Conservation (phyloP, 1,140 invertebrate genomes). For the Nasonia longicornis region DNA sequence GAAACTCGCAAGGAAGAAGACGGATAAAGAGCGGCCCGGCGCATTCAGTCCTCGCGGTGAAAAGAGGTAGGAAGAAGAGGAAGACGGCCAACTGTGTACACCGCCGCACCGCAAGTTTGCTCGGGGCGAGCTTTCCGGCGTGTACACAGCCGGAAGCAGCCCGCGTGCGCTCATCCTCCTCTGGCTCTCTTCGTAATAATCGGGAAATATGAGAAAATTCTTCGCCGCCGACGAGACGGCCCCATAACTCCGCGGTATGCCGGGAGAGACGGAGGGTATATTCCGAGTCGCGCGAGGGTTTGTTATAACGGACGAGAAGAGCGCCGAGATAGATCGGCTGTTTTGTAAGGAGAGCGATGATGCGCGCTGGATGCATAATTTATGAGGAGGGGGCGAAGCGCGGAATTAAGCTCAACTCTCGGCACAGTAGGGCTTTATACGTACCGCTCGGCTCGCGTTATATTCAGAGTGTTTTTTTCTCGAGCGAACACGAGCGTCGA, state of each 20-base stretch:
- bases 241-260: constrained; percentile 30
- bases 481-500: not conserved
- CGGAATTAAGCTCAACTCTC: constrained; percentile 2
- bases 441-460: not conserved
- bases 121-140: constrained; percentile 17
- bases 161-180: not conserved
- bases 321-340: not conserved
- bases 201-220: constrained; percentile 47
- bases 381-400: not conserved
- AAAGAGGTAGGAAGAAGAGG: constrained; percentile 30
- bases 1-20: not conserved
- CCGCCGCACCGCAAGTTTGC: constrained; percentile 14
- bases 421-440: not conserved
- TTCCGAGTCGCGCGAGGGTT: not conserved
- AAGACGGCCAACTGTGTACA: constrained; percentile 9
- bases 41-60: constrained; percentile 26
- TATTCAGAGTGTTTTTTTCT: not conserved
- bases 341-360: constrained; percentile 10
- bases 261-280: not conserved
- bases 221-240: constrained; percentile 25
- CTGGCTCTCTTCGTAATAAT: constrained; percentile 35
- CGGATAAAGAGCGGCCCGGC: constrained; percentile 30
- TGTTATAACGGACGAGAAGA: not conserved
- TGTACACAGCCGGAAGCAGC: constrained; percentile 16
- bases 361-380: constrained; percentile 12